Conservation (phyloP, 2,797 vertebrate genomes). For the Enteromius treurensis region DNA sequence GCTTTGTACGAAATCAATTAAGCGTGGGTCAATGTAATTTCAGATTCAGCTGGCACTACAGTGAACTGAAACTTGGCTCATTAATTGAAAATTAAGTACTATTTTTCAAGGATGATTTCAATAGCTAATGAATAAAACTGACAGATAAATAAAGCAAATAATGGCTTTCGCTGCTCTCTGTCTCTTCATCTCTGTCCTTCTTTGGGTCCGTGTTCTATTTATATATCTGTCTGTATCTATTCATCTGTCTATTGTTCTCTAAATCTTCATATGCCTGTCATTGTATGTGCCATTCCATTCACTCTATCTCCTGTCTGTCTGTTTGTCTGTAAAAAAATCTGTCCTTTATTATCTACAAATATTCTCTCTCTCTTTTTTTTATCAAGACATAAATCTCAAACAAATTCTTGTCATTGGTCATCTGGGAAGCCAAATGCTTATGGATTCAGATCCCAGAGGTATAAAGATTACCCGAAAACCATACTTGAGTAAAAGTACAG, state of each 20-base stretch:
- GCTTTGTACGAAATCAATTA: constrained; percentile 51
- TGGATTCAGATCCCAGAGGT: neutral
- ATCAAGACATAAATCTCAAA: neutral
- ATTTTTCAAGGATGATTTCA: constrained; percentile 27
- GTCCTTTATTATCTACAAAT: neutral
- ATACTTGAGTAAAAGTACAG: too few species aligned
- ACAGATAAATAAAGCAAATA: constrained; percentile 11
- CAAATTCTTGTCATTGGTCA: neutral
- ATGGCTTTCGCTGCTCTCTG: neutral
- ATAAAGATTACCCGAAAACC: too few species aligned
- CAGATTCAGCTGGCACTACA: constrained; percentile 23
- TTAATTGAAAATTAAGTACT: constrained; percentile 40
- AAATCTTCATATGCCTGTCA: neutral
- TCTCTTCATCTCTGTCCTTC: neutral
- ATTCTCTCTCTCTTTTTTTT: neutral
- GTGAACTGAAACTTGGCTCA: constrained; percentile 32
- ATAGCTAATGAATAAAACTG: constrained; percentile 6
- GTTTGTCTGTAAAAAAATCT: neutral
- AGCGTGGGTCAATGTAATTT: constrained; percentile 46
- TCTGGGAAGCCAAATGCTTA: neutral
- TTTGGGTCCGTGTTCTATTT: neutral
- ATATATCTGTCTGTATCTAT: neutral
- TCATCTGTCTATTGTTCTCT: neutral
- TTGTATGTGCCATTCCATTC: neutral
- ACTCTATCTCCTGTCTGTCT: too few species aligned